phyloP scores from a whole-genome alignment of 2,797 vertebrate species.

The Sternotherus odoratus region DNA sequence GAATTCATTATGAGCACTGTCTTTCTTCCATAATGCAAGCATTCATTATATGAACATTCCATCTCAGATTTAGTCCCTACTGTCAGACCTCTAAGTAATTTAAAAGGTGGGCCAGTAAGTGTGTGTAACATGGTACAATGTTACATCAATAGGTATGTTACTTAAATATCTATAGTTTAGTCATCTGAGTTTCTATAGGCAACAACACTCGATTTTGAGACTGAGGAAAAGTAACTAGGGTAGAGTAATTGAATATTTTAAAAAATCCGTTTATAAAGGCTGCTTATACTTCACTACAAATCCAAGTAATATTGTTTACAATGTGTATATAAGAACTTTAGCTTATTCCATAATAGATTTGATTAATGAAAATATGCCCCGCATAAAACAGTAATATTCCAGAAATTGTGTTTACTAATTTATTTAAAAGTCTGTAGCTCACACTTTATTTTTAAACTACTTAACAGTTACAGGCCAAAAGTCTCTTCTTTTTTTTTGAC shows the following conservation, averaged over 20 bases:
- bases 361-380: background rate
- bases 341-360: background rate
- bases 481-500: conserved; percentile 8
- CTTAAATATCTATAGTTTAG: background rate
- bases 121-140: no score
- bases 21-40: background rate
- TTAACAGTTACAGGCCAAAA: background rate
- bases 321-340: background rate
- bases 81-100: background rate
- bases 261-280: background rate
- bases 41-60: background rate
- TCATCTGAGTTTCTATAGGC: background rate
- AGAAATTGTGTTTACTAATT: background rate
- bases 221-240: background rate
- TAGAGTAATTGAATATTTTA: background rate
- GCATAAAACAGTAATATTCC: background rate
- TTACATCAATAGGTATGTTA: background rate
- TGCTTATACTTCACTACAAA: background rate
- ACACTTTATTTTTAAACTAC: background rate
- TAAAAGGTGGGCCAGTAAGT: background rate
- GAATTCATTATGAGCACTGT: accelerated
- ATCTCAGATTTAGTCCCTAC: background rate
- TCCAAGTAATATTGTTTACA: background rate
- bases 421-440: background rate
- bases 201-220: background rate